Evolutionary conservation across 2,797 vertebrate species (phyloP).

Genomic region (Gorsachius magnificus): DNA sequence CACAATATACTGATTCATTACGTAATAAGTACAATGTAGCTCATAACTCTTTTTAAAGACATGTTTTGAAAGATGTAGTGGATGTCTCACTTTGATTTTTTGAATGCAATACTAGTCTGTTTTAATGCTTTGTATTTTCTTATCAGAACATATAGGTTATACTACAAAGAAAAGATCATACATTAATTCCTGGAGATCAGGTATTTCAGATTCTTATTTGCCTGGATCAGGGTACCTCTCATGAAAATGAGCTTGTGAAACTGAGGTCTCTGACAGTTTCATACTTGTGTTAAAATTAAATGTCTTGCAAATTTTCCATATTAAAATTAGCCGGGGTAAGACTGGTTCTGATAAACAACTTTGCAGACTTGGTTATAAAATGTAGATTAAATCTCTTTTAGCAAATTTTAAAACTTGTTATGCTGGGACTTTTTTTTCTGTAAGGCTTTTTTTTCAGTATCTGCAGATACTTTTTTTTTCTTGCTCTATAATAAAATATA

Average conservation of each 20-base stretch:
- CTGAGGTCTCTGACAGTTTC: not conserved
- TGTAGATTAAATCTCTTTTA: slow-evolving; percentile 1
- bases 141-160: not conserved
- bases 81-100: not conserved
- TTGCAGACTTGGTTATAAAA: not conserved
- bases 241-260: not conserved
- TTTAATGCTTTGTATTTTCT: not conserved
- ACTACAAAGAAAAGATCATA: not conserved
- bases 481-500: not conserved
- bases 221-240: not conserved
- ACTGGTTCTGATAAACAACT: not conserved
- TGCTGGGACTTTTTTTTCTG: not conserved
- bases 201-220: not conserved
- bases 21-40: not conserved
- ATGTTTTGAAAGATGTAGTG: not conserved
- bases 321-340: not conserved
- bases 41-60: not conserved
- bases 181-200: not conserved
- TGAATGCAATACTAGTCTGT: not conserved
- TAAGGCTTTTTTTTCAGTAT: too few relatives aligned
- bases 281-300: not conserved
- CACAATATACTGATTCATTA: not conserved
- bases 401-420: not conserved
- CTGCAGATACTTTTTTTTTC: not conserved
- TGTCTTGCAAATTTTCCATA: not conserved